A percentile compares a stretch with the other conserved stretches of the same genome.
Conservation (phyloP, 2,888 invertebrate species). For the Seira sanloemensis region DNA sequence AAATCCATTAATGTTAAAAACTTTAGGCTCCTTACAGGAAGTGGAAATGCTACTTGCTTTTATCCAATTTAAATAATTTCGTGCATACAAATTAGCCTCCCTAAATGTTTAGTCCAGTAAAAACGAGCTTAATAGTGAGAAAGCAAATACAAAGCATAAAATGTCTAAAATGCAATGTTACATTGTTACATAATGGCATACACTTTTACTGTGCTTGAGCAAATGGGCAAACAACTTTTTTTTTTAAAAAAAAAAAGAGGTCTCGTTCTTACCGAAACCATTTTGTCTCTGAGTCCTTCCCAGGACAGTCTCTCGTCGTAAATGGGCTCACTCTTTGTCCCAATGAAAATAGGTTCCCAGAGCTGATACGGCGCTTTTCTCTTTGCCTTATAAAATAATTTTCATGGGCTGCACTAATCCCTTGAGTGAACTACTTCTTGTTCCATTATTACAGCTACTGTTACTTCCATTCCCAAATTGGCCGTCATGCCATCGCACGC, state of each 20-base stretch:
- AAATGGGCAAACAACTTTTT: too few relatives aligned
- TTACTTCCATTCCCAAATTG: constrained; percentile 76
- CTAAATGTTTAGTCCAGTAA: neutral
- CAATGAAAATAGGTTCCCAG: constrained; percentile 97
- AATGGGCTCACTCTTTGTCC: constrained; percentile 90
- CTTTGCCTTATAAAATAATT: constrained; percentile 89
- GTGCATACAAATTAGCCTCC: constrained; percentile 3
- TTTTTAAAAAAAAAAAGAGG: too few relatives aligned
- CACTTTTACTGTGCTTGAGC: too few relatives aligned
- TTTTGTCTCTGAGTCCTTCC: constrained; percentile 96
- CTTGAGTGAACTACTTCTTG: neutral
- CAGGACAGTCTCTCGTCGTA: constrained; percentile 95
- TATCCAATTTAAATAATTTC: too few relatives aligned
- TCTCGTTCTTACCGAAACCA: constrained; percentile 86
- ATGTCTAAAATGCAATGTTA: too few relatives aligned
- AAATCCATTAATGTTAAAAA: too few relatives aligned
- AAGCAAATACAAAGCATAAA: neutral
- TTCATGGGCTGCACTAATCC: constrained; percentile 77
- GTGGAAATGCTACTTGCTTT: too few relatives aligned
- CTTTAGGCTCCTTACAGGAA: too few relatives aligned
- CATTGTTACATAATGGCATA: too few relatives aligned
- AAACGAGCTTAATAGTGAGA: too few relatives aligned
- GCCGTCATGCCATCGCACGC: neutral
- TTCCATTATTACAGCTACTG: constrained; percentile 79
- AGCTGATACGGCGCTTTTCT: constrained; percentile 86